Evolutionary conservation across 2,888 invertebrate genomes (phyloP).

Genomic region (Agrochola litura): DNA sequence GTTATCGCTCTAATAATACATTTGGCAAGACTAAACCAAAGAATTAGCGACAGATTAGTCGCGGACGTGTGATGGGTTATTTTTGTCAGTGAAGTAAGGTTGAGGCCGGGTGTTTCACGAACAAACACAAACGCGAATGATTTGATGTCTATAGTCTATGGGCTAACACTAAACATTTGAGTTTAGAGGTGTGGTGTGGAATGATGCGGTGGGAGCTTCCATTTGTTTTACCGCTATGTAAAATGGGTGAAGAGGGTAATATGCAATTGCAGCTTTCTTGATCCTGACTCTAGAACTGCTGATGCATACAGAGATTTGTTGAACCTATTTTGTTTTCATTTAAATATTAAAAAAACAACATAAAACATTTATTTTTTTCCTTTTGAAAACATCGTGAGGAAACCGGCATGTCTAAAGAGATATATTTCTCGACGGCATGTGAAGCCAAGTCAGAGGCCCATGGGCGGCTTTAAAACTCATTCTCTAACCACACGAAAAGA

Average conservation of each 20-base stretch:
- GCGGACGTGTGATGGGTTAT: conserved; percentile 76
- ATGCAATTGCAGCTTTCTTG: neutral
- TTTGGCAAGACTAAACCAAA: conserved; percentile 77
- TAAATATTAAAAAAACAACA: neutral
- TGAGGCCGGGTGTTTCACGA: conserved; percentile 73
- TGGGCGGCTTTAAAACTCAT: too few relatives aligned
- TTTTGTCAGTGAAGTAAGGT: conserved; percentile 78
- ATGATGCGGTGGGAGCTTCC: neutral
- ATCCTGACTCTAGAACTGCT: neutral
- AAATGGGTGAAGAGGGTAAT: neutral
- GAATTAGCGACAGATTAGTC: conserved; percentile 76
- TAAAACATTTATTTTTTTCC: too few relatives aligned
- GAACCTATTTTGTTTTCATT: neutral
- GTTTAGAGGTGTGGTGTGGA: conserved; percentile 17
- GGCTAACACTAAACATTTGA: neutral
- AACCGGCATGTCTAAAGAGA: too few relatives aligned
- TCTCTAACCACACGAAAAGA: too few relatives aligned
- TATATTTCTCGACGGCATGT: too few relatives aligned
- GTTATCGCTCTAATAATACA: conserved; percentile 74
- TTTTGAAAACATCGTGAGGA: too few relatives aligned
- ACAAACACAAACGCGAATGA: conserved; percentile 52
- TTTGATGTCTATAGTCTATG: conserved; percentile 21
- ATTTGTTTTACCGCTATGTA: neutral
- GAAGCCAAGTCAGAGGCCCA: too few relatives aligned
- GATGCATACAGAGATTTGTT: neutral